These are phyloP conservation scores for Urocyon cinereoargenteus DNA, from an alignment of 2,797 vertebrate genomes.

Conservation along the genomic window DNA sequence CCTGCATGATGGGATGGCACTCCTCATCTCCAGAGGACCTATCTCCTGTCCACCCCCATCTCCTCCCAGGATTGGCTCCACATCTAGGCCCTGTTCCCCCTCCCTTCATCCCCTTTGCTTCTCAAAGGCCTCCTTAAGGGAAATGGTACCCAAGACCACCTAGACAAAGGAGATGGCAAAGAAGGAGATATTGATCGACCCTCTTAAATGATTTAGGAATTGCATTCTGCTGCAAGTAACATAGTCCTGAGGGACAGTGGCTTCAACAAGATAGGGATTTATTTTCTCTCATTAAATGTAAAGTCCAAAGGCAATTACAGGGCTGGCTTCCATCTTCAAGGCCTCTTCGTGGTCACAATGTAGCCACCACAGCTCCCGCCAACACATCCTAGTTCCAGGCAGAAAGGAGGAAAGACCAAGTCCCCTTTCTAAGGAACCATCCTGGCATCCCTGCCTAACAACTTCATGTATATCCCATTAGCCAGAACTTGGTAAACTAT, in stretches of 20 bases:
- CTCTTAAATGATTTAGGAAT: slow-evolving; percentile 4
- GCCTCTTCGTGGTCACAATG: background rate
- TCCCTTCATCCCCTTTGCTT: background rate
- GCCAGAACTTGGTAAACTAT: background rate
- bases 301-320: background rate
- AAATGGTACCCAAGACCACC: background rate
- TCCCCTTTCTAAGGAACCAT: background rate
- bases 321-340: background rate
- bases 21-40: background rate
- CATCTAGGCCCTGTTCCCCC: background rate
- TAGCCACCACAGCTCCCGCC: background rate
- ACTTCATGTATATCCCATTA: background rate
- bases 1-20: no score
- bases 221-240: background rate
- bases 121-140: background rate
- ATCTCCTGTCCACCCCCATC: background rate
- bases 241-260: background rate
- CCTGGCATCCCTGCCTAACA: background rate
- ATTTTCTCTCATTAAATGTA: background rate
- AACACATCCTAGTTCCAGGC: background rate
- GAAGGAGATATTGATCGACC: background rate
- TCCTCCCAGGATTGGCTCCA: background rate
- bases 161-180: background rate
- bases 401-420: background rate
- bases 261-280: background rate